Evolutionary conservation across 2,113 vertebrate species (phyloP).

Genomic region (Urocolius indicus): DNA sequence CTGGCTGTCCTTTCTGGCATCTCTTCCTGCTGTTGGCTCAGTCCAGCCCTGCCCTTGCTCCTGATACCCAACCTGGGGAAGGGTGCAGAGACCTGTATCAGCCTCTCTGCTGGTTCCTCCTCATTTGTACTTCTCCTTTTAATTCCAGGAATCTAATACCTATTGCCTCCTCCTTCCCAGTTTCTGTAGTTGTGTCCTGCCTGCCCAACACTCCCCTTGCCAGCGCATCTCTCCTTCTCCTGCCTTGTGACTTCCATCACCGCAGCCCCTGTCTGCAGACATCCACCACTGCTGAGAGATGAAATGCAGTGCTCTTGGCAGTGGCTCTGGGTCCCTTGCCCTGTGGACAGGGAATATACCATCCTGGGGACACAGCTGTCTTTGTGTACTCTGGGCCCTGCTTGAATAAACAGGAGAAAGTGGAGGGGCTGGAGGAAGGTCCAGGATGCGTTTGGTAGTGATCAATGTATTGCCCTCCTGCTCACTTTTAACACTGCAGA

Average conservation of each 20-base stretch:
- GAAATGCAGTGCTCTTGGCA: background rate
- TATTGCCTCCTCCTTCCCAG: rapidly evolving
- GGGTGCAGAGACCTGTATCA: background rate
- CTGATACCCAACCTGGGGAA: background rate
- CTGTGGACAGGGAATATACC: background rate
- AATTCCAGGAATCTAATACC: background rate
- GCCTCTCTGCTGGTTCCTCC: background rate
- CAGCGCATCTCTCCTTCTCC: background rate
- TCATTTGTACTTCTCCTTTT: background rate
- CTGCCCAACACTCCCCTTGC: rapidly evolving
- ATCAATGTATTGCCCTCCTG: background rate
- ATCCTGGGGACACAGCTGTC: background rate
- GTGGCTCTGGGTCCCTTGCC: background rate
- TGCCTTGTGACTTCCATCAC: background rate
- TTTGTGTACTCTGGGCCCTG: background rate
- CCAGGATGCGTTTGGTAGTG: background rate
- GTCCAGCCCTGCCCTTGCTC: background rate
- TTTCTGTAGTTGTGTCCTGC: background rate
- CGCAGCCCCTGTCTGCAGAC: rapidly evolving
- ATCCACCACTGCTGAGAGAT: background rate
- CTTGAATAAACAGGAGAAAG: background rate
- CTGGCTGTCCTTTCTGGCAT: background rate
- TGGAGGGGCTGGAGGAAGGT: background rate
- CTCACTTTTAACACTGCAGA: conserved; percentile 41
- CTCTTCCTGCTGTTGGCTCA: background rate